Percentiles rank a stretch among this genome's conserved stretches.
phyloP scores from a whole-genome alignment of 2,797 vertebrate species.

The Pitangus sulphuratus region DNA sequence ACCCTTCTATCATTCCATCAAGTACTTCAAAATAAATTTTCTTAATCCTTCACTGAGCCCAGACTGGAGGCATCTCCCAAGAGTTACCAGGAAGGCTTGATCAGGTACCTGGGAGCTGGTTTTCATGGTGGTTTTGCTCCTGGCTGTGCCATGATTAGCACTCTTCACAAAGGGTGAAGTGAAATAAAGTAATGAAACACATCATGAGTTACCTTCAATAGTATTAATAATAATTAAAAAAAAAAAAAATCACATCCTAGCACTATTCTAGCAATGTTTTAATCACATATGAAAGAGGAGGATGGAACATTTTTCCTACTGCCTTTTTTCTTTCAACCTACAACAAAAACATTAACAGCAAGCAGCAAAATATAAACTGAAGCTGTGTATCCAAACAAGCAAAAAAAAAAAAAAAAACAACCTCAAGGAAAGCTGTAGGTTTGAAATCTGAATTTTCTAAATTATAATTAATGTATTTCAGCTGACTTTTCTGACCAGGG shows the following conservation, averaged over 20 bases:
- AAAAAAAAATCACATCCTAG: neutral
- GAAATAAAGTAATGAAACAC: neutral
- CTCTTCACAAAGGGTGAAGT: neutral
- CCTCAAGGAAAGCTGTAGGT: neutral
- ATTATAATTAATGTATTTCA: neutral
- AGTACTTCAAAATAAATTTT: neutral
- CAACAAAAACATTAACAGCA: neutral
- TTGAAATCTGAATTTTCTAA: neutral
- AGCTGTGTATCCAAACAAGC: neutral
- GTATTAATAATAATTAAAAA: neutral
- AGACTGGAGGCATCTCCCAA: neutral
- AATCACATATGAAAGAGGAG: neutral
- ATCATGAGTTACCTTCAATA: neutral
- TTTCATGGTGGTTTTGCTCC: neutral
- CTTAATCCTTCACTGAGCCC: neutral
- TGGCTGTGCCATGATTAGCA: neutral
- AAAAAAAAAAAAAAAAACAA: neutral
- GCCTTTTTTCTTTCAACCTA: neutral
- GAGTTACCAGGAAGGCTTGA: neutral
- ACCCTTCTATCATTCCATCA: neutral
- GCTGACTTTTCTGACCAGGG: neutral
- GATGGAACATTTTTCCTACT: neutral
- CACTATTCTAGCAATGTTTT: neutral
- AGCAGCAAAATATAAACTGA: neutral
- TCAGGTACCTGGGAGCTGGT: neutral